Conservation (phyloP, 2,113 vertebrate genomes). For the Corynorhinus townsendii region DNA sequence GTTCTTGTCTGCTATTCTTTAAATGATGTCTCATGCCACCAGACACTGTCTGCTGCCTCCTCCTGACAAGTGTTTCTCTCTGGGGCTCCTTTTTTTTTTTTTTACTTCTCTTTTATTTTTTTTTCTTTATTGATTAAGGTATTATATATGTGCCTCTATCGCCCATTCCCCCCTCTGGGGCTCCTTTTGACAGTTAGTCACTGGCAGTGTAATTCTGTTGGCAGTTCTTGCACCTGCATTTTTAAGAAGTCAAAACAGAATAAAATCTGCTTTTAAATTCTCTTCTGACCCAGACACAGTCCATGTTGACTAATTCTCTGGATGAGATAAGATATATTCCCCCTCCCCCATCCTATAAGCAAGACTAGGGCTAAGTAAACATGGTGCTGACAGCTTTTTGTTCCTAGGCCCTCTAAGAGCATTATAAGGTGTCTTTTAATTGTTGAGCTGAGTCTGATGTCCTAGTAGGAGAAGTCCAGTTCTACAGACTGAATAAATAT, state of each 20-base stretch:
- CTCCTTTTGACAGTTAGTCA: not conserved
- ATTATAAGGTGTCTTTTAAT: constrained; percentile 24
- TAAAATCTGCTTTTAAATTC: constrained; percentile 35
- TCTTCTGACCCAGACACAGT: constrained; percentile 5
- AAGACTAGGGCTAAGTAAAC: not conserved
- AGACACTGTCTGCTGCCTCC: not conserved
- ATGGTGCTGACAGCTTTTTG: not conserved
- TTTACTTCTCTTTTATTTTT: no score
- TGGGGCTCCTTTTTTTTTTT: not conserved
- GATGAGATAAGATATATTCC: not conserved
- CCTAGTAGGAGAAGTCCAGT: not conserved
- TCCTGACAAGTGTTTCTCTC: not conserved
- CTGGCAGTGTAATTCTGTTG: not conserved
- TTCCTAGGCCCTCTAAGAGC: not conserved
- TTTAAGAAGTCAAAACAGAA: not conserved
- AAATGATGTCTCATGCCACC: not conserved
- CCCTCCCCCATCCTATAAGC: not conserved
- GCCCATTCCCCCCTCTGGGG: not conserved
- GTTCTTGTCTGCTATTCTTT: not conserved
- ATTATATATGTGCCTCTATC: no score
- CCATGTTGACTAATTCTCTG: not conserved
- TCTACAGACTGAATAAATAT: not conserved
- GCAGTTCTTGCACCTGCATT: not conserved
- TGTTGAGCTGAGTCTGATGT: not conserved
- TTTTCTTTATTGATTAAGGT: no score